These are phyloP conservation scores for Leptura quadrifasciata DNA, from an alignment of 2,888 invertebrate species.

Conservation along the genomic window DNA sequence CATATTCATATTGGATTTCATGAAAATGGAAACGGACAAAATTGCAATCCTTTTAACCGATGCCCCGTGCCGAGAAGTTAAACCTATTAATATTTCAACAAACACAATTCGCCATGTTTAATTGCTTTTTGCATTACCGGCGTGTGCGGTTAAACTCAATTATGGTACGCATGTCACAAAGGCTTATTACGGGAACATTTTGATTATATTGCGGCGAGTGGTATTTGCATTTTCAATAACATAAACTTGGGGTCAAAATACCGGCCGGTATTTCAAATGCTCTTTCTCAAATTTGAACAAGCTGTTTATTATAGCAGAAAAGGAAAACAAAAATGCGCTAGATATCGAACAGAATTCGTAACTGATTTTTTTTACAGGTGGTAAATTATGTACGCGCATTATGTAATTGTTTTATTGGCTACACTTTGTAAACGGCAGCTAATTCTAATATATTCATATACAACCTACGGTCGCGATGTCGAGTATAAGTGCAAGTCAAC, in stretches of 20 bases:
- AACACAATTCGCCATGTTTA: constrained; percentile 13
- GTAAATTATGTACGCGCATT: too few species aligned
- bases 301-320: too few species aligned
- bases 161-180: constrained; percentile 15
- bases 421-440: too few species aligned
- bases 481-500: too few species aligned
- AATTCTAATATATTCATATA: too few species aligned
- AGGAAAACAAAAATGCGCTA: too few species aligned
- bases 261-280: too few species aligned
- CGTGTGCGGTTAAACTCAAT: constrained; percentile 32
- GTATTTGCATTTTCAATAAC: constrained; percentile 15
- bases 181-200: constrained; percentile 9
- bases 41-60: background rate
- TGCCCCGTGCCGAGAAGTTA: background rate
- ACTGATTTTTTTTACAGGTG: too few species aligned
- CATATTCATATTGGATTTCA: background rate
- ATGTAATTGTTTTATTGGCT: too few species aligned
- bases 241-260: background rate
- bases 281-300: too few species aligned
- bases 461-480: too few species aligned
- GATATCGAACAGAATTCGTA: too few species aligned
- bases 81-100: background rate
- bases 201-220: background rate
- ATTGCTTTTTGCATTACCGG: constrained; percentile 23
- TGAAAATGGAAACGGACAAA: background rate